These are phyloP conservation scores for Drosophila seguyi DNA, from an alignment of 1,140 invertebrate species.

Conservation along the genomic window DNA sequence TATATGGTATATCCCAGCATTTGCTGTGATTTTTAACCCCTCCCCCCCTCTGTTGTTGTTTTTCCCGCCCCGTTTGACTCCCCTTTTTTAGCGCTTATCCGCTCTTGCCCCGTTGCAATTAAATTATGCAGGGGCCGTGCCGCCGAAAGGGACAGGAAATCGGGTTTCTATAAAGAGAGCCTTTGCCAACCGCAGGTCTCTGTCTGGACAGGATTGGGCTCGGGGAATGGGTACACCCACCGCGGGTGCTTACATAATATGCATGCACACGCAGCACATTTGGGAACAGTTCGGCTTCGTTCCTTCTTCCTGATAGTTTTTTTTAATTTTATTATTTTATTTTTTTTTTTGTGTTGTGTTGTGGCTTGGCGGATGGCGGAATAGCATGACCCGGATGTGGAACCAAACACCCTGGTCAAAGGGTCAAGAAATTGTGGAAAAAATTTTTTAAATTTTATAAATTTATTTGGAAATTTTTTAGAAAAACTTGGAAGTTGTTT, in stretches of 20 bases:
- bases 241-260: conserved; percentile 50
- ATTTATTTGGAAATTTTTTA: background rate
- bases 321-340: conserved; percentile 3
- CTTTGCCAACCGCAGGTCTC: conserved; percentile 23
- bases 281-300: conserved; percentile 64
- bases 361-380: conserved; percentile 40
- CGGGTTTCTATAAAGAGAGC: conserved; percentile 19
- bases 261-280: conserved; percentile 77
- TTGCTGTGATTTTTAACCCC: conserved; percentile 54
- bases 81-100: conserved; percentile 43
- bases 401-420: conserved; percentile 5
- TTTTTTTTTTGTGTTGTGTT: conserved; percentile 23
- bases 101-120: conserved; percentile 56
- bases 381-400: conserved; percentile 61
- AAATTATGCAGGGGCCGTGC: conserved; percentile 50
- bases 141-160: conserved; percentile 2
- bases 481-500: no score
- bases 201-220: conserved; percentile 20
- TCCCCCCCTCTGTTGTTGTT: background rate
- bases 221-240: background rate
- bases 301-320: conserved; percentile 18
- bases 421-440: no score
- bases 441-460: no score
- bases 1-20: conserved; percentile 3
- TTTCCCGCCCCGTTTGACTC: conserved; percentile 12